These are phyloP conservation scores for Gymnoscopelus braueri DNA, from an alignment of 2,797 vertebrate species.

Conservation along the genomic window DNA sequence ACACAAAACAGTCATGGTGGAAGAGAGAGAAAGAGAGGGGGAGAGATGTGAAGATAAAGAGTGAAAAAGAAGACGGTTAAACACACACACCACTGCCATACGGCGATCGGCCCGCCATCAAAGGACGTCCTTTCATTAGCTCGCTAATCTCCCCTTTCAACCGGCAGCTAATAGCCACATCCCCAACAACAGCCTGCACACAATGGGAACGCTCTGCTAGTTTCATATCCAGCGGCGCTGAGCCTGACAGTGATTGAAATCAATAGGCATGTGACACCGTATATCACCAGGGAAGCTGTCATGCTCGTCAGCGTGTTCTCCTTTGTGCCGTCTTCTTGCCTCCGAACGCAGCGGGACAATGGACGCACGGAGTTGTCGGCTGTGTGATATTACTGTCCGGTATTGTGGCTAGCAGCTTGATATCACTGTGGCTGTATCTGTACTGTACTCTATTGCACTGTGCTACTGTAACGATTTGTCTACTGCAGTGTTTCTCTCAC, in stretches of 20 bases:
- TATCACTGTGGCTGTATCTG: no score
- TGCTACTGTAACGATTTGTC: neutral
- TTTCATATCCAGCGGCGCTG: slow-evolving; percentile 16
- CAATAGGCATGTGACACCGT: slow-evolving; percentile 4
- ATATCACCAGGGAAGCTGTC: neutral
- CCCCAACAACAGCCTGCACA: slow-evolving; percentile 11
- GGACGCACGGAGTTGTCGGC: no score
- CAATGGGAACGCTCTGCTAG: slow-evolving; percentile 7
- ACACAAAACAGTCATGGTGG: no score
- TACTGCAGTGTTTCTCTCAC: neutral
- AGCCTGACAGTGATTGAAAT: slow-evolving; percentile 15
- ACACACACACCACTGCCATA: no score
- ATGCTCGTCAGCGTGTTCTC: neutral
- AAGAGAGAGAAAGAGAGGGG: no score
- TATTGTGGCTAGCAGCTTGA: no score
- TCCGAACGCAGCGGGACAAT: no score
- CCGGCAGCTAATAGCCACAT: slow-evolving; percentile 19
- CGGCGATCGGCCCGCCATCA: no score
- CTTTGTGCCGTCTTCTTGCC: no score
- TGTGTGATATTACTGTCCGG: no score
- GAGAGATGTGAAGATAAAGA: neutral
- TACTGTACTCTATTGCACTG: neutral
- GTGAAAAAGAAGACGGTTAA: neutral
- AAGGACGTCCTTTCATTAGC: no score
- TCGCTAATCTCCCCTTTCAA: no score